These are phyloP conservation scores for Nothocercus julius DNA, from an alignment of 2,113 vertebrate species.

Conservation along the genomic window DNA sequence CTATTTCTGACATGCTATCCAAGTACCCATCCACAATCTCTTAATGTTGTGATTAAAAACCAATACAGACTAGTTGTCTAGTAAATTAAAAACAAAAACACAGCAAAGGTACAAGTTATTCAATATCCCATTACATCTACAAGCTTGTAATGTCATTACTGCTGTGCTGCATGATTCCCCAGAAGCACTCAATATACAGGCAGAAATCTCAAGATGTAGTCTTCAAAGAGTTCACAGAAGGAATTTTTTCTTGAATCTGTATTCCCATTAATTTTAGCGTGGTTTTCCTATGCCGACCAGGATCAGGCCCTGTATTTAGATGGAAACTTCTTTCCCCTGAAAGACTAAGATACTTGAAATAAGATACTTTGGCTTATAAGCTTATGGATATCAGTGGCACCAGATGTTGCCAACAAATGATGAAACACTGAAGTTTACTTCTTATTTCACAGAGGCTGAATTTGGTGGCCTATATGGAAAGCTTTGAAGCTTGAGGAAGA, in stretches of 20 bases:
- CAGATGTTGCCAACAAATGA: slow-evolving; percentile 6
- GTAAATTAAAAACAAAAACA: not conserved
- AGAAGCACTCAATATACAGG: fast-evolving
- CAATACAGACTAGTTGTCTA: not conserved
- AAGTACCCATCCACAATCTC: not conserved
- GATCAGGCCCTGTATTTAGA: not conserved
- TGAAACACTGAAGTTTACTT: slow-evolving; percentile 7
- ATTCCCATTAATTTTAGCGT: not conserved
- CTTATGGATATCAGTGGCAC: not conserved
- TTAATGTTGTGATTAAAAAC: not conserved
- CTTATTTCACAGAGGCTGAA: not conserved
- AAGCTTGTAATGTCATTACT: not conserved
- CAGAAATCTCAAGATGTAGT: not conserved
- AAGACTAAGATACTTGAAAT: slow-evolving; percentile 21
- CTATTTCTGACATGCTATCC: not conserved
- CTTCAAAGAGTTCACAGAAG: fast-evolving
- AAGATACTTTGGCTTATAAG: not conserved
- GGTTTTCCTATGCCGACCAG: not conserved
- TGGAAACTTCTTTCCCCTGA: slow-evolving; percentile 20
- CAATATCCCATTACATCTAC: not conserved
- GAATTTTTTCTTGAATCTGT: not conserved
- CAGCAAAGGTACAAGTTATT: not conserved
- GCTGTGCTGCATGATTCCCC: not conserved
- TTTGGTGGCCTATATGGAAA: not conserved
- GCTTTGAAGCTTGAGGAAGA: not conserved